Evolutionary conservation across 2,797 vertebrate species (phyloP), one percentile per base, ranked within the genome.

Genomic region (Pseudocheirus occidentalis): DNA sequence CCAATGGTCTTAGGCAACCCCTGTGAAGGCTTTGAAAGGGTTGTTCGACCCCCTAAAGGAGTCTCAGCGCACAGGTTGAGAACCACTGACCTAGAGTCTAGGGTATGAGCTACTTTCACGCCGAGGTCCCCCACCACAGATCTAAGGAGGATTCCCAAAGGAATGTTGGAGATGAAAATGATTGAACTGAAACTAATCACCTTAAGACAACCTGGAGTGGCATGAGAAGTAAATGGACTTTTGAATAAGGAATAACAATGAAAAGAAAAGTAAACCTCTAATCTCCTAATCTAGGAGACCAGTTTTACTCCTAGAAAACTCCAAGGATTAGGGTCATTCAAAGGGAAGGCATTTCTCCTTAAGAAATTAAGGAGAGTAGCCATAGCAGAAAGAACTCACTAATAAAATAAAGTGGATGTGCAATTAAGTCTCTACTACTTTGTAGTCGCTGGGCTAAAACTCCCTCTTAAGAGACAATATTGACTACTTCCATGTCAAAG

Each of bases 401-500:
- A 50, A 40, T 81, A 14, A 81, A 46, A 21, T 10, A 21, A 87
- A 46, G 40, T 27, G 3, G 21, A 50, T 11, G 1, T 4, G 9
- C 21, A 50, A 11, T 27, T 27, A 87, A 50, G 34, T 12, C 28
- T 13, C 62, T 73, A 73, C 14, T 6, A 6, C 2, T 0, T 40
- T 27, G 0, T 24, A 27, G 21, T 27, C 40, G 10, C 18, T 24
- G 18, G 24, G 21, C 21, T 46, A 46, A 50, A 87, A 50, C 73
- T 50, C 40, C 2, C 46, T 0, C 24, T 50, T 50, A 24, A 46
- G 24, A 87, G 21, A 81, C 3, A 24, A 2, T 46, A 46, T 3
- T 27, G 11, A 9, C 2, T 21, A 6, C 7, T 18, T 2, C n/a
- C n/a, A n/a, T n/a, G n/a, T n/a, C n/a, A n/a, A 14, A 24, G 21